Evolutionary conservation across 2,113 vertebrate genomes (phyloP).

Genomic region (Phylloscopus trochiloides): DNA sequence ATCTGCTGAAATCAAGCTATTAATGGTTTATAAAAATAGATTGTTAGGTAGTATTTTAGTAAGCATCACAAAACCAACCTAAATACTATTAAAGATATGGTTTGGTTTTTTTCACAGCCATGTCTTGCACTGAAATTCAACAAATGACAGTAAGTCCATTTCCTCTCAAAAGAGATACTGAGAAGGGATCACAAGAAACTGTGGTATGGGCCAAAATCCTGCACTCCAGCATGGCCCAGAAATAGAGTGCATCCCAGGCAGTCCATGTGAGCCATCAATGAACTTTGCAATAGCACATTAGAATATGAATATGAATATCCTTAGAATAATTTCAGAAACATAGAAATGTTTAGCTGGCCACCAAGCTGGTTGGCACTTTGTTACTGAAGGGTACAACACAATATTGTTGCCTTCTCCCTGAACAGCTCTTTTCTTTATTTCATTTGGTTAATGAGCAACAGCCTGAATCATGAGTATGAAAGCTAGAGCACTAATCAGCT

Average conservation of each 20-base stretch:
- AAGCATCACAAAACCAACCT: neutral
- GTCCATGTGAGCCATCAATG: accelerated
- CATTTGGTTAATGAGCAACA: neutral
- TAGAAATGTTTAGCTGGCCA: neutral
- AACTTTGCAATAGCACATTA: neutral
- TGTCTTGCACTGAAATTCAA: neutral
- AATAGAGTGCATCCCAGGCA: neutral
- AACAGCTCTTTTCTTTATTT: neutral
- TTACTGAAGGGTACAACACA: neutral
- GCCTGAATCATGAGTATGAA: neutral
- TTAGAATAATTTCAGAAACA: neutral
- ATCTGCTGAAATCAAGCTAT: neutral
- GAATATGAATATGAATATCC: too few species aligned
- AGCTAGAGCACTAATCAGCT: neutral
- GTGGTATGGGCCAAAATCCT: neutral
- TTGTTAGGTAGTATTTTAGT: neutral
- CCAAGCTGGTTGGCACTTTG: neutral
- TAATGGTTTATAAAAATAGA: neutral
- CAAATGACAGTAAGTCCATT: neutral
- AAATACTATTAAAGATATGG: neutral
- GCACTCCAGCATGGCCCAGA: neutral
- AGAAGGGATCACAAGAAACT: neutral
- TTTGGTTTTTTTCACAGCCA: neutral
- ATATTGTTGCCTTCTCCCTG: neutral
- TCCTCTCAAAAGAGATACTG: neutral